Evolutionary conservation across 2,888 invertebrate species (phyloP).

Genomic region (Bombyx huttoni): DNA sequence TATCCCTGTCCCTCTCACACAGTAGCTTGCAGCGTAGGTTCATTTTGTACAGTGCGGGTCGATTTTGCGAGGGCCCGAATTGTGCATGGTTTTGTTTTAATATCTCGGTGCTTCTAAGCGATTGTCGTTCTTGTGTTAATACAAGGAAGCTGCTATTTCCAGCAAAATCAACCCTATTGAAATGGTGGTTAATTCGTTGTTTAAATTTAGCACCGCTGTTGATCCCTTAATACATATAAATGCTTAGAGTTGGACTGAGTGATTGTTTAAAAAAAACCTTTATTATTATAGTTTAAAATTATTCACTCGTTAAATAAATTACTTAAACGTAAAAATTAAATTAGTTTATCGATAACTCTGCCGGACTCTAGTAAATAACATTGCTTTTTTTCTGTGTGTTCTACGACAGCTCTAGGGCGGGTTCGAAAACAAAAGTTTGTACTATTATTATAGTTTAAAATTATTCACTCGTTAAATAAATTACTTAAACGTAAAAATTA

Average conservation of each 20-base stretch:
- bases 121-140: slow-evolving; percentile 21
- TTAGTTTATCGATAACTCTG: slow-evolving; percentile 5
- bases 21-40: slow-evolving; percentile 37
- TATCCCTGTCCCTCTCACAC: slow-evolving; percentile 13
- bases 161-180: slow-evolving; percentile 70
- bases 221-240: slow-evolving; percentile 10
- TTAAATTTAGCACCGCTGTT: slow-evolving; percentile 29
- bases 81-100: slow-evolving; percentile 54
- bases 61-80: slow-evolving; percentile 44
- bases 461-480: too few relatives aligned
- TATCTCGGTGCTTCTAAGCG: slow-evolving; percentile 30
- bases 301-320: too few relatives aligned
- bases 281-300: too few relatives aligned
- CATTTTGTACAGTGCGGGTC: slow-evolving; percentile 38
- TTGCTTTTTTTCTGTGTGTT: slow-evolving; percentile 56
- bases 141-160: slow-evolving; percentile 36
- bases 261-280: not conserved
- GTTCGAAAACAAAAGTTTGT: slow-evolving; percentile 77
- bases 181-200: slow-evolving; percentile 52
- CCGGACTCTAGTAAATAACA: slow-evolving; percentile 14
- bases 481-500: too few relatives aligned
- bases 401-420: slow-evolving; percentile 71
- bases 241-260: slow-evolving; percentile 5
- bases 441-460: too few relatives aligned
- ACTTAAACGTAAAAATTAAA: too few relatives aligned